These are phyloP conservation scores for Volucella zonaria DNA, from an alignment of 2,888 invertebrate species.

Conservation along the genomic window DNA sequence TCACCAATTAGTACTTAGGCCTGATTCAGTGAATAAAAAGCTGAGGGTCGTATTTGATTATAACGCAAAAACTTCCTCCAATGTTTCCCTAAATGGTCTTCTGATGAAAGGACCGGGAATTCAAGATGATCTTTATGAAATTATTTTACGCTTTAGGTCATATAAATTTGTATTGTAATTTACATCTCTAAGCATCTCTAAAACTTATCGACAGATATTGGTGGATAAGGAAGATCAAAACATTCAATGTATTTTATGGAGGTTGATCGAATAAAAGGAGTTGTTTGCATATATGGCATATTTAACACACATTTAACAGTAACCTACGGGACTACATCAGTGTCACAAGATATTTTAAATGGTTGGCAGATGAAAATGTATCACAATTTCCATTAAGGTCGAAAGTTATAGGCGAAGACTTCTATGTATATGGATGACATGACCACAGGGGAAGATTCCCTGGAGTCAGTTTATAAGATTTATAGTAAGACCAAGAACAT, in stretches of 20 bases:
- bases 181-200: neutral
- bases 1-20: conserved; percentile 10
- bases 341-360: no score
- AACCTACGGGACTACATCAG: neutral
- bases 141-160: conserved; percentile 26
- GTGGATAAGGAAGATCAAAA: neutral
- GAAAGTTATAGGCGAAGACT: no score
- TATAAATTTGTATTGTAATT: no score
- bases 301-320: no score
- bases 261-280: no score
- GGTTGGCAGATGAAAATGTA: no score
- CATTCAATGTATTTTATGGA: neutral
- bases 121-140: conserved; percentile 74
- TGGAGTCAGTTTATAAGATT: conserved; percentile 5
- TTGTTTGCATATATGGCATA: no score
- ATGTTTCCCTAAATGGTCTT: conserved; percentile 74
- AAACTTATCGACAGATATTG: neutral
- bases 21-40: conserved; percentile 12
- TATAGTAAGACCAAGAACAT: conserved; percentile 7
- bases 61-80: conserved; percentile 48
- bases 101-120: conserved; percentile 74
- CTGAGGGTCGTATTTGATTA: no score
- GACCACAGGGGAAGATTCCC: conserved; percentile 32
- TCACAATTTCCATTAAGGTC: conserved; percentile 46
- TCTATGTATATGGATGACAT: conserved; percentile 62